Conservation (phyloP, 2,113 vertebrate species). For the Empidonax traillii region DNA sequence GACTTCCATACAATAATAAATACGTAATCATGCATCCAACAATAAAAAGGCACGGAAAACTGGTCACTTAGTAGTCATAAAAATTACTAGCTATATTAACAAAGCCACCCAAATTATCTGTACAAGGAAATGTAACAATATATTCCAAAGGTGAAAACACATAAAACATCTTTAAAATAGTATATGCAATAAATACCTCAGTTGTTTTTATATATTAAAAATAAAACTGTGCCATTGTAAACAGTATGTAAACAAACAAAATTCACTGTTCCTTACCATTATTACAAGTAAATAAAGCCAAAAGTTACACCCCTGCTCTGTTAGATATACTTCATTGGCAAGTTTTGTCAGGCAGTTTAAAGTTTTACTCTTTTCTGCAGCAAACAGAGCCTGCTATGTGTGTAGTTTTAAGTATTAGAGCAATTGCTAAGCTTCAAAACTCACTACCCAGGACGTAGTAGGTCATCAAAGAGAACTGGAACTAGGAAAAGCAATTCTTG, state of each 20-base stretch:
- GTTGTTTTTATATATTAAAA: constrained; percentile 88
- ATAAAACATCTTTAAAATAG: constrained; percentile 94
- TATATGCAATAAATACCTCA: constrained; percentile 99
- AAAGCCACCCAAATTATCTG: constrained; percentile 93
- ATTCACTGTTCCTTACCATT: constrained; percentile 83
- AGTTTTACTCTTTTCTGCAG: constrained; percentile 83
- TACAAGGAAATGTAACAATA: constrained; percentile 97
- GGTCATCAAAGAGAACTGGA: constrained; percentile 23
- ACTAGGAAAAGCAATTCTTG: constrained; percentile 33
- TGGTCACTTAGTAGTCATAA: constrained; percentile 99
- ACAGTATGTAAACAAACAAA: constrained; percentile 99
- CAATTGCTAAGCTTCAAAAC: constrained; percentile 40
- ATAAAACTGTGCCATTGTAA: constrained; percentile 97
- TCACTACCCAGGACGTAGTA: constrained; percentile 16
- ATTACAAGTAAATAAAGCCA: constrained; percentile 79
- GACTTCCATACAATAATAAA: constrained; percentile 98
- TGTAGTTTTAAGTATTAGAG: constrained; percentile 41
- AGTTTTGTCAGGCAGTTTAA: constrained; percentile 85
- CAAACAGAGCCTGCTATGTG: constrained; percentile 71
- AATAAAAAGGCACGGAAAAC: constrained; percentile 98
- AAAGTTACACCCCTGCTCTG: constrained; percentile 76
- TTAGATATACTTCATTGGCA: constrained; percentile 77
- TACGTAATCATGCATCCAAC: constrained; percentile 95
- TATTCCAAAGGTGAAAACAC: constrained; percentile 99
- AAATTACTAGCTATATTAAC: constrained; percentile 96